Evolutionary conservation across 2,113 vertebrate genomes (phyloP), one percentile per base, ranked within the genome.

Genomic region (Elanus axillaris): DNA sequence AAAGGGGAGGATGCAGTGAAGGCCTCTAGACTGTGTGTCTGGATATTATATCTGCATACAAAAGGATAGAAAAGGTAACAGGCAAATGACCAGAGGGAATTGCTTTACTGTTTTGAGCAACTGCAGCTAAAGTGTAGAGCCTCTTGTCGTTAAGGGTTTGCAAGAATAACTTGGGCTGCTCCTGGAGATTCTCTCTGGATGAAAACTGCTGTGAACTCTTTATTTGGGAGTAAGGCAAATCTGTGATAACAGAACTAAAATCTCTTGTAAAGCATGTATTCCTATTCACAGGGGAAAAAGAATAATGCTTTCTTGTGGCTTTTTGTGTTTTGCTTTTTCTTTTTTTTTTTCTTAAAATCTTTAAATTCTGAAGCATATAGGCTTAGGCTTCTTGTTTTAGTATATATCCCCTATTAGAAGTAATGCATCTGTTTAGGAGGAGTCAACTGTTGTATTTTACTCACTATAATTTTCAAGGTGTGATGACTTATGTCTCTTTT

Each of bases 241-340:
- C 13, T 38, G 16, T 84, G 29, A 27, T 29, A 74, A 29, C 1
- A 62, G 55, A 73, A 29, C 4, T 17, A 22, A 74, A 38, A 56
- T 0, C 3, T 43, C 11, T 10, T 60, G 3, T 19, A 31, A n/a
- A 21, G 2, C 3, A 12, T 1, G 0, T 20, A 12, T 59, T 78
- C 1, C 1, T 56, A 2, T 8, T 75, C 17, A 48, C 1, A 38
- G 14, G n/a, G n/a, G n/a, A n/a, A 34, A 62, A 26, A 1, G 1
- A 34, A 16, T 32, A 34, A 47, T 62, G 8, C 3, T 38, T 66
- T 11, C 7, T 20, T 60, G 2, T 36, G 4, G 8, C 1, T 71
- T 40, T 8, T 40, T 58, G 20, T 71, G 48, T 5, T 36, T 48
- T 69, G 20, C 3, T 50, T 21, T 19, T 45, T 3, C 4, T 32